Evolutionary conservation across 2,113 vertebrate species (phyloP).

Genomic region (Alligator mississippiensis): DNA sequence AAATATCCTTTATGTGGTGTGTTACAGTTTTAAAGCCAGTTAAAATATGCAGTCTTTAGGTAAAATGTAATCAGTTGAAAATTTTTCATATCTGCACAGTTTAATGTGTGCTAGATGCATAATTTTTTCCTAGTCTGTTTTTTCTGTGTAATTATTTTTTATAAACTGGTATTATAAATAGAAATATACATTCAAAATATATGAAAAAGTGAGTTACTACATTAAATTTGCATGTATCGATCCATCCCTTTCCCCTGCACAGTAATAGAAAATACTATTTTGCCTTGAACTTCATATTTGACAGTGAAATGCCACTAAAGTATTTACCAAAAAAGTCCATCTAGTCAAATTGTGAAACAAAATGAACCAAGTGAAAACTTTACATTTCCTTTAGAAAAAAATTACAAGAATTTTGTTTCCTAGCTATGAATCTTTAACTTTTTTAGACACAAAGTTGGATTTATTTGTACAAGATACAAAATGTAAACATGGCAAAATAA

Average conservation of each 20-base stretch:
- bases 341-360: constrained; percentile 91
- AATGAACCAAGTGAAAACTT: constrained; percentile 90
- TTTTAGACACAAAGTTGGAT: constrained; percentile 93
- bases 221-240: constrained; percentile 88
- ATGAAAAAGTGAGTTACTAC: constrained; percentile 89
- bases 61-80: constrained; percentile 81
- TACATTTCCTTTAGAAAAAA: constrained; percentile 89
- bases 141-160: constrained; percentile 87
- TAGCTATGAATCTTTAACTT: constrained; percentile 89
- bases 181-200: constrained; percentile 91
- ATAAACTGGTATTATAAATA: constrained; percentile 92
- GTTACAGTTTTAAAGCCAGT: constrained; percentile 84
- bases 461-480: constrained; percentile 97
- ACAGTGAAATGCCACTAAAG: constrained; percentile 90
- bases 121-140: constrained; percentile 80
- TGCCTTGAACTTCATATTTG: constrained; percentile 89
- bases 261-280: constrained; percentile 93
- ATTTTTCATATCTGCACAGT: constrained; percentile 80
- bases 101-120: constrained; percentile 81
- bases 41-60: constrained; percentile 86
- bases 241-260: constrained; percentile 88
- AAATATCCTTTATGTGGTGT: constrained; percentile 84
- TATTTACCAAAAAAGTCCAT: constrained; percentile 89
- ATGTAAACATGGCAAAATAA: constrained; percentile 99
- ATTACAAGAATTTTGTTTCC: constrained; percentile 89